Evolutionary conservation across 2,797 vertebrate species (phyloP).

Genomic region (Melanotaenia trifasciata): DNA sequence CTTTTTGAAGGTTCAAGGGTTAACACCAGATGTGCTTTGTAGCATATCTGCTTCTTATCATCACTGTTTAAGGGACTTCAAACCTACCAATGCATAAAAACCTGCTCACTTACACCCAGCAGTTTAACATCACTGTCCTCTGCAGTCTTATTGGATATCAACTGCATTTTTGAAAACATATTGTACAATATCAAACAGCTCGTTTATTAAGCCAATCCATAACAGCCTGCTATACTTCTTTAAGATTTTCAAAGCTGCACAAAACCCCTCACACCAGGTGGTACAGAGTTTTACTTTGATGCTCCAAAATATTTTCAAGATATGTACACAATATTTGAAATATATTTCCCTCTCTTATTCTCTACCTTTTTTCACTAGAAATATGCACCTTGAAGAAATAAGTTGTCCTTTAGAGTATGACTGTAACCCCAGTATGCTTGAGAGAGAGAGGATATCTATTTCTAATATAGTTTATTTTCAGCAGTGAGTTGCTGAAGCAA

Average conservation of each 20-base stretch:
- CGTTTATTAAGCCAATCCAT: constrained; percentile 51
- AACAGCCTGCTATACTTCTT: constrained; percentile 34
- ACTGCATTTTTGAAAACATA: constrained; percentile 23
- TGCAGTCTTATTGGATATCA: constrained; percentile 46
- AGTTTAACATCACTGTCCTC: constrained; percentile 35
- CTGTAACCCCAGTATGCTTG: constrained; percentile 52
- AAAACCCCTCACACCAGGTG: constrained; percentile 52
- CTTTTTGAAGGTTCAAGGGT: constrained; percentile 44
- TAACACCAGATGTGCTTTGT: constrained; percentile 55
- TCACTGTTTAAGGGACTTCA: constrained; percentile 65
- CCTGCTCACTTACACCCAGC: constrained; percentile 36
- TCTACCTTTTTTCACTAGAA: constrained; percentile 45
- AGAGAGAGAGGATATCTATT: constrained; percentile 48
- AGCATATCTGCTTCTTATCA: constrained; percentile 57
- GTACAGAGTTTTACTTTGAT: constrained; percentile 61
- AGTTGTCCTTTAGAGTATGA: constrained; percentile 63
- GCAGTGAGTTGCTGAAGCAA: constrained; percentile 60
- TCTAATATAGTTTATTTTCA: constrained; percentile 66
- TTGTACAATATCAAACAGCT: constrained; percentile 28
- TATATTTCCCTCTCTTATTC: constrained; percentile 46
- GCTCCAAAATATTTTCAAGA: constrained; percentile 51
- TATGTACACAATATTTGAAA: constrained; percentile 43
- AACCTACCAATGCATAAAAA: constrained; percentile 59
- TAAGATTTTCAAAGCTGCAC: constrained; percentile 52
- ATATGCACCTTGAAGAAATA: constrained; percentile 73